These are phyloP conservation scores for Antechinus stuartii DNA, from an alignment of 2,113 vertebrate species.

Conservation along the genomic window DNA sequence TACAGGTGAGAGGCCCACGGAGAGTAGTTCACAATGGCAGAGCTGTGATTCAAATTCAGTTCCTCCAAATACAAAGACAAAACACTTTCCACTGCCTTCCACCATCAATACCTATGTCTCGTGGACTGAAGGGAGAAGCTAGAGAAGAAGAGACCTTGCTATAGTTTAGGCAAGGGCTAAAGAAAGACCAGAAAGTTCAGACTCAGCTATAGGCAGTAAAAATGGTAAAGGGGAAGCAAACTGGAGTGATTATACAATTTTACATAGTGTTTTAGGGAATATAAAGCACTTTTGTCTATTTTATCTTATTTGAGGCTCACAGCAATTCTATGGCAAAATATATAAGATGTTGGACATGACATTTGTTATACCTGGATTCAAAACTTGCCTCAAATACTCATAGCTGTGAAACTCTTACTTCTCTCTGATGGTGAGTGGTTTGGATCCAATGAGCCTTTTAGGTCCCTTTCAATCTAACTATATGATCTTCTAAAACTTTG, in stretches of 20 bases:
- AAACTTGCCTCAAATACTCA: background rate
- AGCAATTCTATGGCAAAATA: background rate
- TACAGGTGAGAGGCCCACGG: background rate
- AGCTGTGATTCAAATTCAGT: background rate
- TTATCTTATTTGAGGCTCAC: background rate
- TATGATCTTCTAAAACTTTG: background rate
- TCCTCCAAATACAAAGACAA: background rate
- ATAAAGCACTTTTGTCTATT: background rate
- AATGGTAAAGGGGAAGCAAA: background rate
- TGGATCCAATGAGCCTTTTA: background rate
- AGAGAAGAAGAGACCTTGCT: background rate
- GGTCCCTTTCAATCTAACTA: background rate
- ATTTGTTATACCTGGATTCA: background rate
- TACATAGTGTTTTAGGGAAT: background rate
- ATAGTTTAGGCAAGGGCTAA: background rate
- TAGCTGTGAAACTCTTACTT: background rate
- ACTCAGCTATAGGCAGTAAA: background rate
- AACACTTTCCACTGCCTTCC: background rate
- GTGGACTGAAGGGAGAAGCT: background rate
- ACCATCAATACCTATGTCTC: background rate
- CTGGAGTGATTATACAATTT: background rate
- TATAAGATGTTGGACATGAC: background rate
- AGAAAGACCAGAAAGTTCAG: background rate
- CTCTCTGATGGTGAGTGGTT: background rate
- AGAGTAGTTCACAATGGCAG: background rate